These are phyloP conservation scores for Ciconia nigra DNA, from an alignment of 2,797 vertebrate genomes.

Conservation along the genomic window DNA sequence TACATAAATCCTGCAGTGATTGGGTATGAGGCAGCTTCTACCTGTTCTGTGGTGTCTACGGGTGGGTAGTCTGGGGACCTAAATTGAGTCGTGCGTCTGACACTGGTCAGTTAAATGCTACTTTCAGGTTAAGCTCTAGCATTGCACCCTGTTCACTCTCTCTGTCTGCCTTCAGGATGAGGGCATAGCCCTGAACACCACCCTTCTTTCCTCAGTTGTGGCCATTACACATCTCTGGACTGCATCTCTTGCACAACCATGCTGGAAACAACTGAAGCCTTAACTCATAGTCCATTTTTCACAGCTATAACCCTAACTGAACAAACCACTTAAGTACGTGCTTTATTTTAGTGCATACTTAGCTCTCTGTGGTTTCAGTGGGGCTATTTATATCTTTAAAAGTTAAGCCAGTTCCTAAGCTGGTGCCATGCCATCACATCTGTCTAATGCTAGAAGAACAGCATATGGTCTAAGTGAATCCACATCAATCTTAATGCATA, in stretches of 20 bases:
- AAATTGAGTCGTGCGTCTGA: accelerated
- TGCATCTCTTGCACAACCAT: neutral
- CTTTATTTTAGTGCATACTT: neutral
- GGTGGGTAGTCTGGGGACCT: neutral
- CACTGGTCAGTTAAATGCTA: neutral
- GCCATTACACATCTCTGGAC: neutral
- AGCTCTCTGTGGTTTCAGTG: neutral
- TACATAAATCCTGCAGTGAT: neutral
- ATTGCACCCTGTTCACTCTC: neutral
- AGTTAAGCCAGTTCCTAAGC: neutral
- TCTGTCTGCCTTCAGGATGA: neutral
- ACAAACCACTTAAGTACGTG: neutral
- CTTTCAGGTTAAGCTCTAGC: neutral
- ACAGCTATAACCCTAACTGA: neutral
- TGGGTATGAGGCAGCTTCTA: neutral
- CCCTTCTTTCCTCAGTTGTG: neutral
- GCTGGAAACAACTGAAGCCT: neutral
- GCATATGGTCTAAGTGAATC: neutral
- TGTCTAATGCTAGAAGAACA: neutral
- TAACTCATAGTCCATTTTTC: neutral
- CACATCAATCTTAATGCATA: neutral
- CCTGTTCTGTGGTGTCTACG: neutral
- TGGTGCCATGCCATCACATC: neutral
- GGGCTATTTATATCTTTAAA: neutral
- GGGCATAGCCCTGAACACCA: neutral